A percentile compares a stretch with the other conserved stretches of the same genome.
Conservation (phyloP, 2,113 vertebrate genomes). For the Rhizomys pruinosus region DNA sequence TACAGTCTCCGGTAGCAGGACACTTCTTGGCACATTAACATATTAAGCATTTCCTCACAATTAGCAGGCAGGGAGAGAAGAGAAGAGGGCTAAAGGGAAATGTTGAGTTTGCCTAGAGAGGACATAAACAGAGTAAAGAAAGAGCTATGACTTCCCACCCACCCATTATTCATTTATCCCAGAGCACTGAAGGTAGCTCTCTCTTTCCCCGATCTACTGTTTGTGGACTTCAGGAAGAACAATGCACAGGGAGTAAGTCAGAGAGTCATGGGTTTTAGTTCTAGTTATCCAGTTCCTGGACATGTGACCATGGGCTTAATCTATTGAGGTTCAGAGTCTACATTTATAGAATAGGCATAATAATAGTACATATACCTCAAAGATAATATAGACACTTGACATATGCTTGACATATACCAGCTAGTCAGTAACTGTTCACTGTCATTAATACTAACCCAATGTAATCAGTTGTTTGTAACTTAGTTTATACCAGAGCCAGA, state of each 20-base stretch:
- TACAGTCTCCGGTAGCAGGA: neutral
- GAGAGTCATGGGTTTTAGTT: neutral
- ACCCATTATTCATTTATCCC: neutral
- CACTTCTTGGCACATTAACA: neutral
- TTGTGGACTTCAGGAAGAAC: constrained; percentile 20
- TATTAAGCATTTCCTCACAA: neutral
- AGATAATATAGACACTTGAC: neutral
- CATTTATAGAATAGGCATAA: neutral
- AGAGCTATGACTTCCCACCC: neutral
- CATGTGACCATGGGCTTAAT: neutral
- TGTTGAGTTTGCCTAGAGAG: neutral
- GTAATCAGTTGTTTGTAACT: neutral
- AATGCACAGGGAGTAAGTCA: neutral
- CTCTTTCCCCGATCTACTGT: neutral
- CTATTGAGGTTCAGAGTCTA: neutral
- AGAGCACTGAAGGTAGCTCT: neutral
- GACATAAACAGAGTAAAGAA: neutral
- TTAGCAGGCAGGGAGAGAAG: neutral
- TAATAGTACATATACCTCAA: neutral
- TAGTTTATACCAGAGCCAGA: constrained; percentile 5
- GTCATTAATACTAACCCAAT: neutral
- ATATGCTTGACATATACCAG: neutral
- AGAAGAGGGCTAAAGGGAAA: neutral
- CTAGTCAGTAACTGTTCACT: neutral
- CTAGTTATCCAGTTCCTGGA: neutral